Evolutionary conservation across 2,888 invertebrate species (phyloP).

Genomic region (Eupsilia transversa): DNA sequence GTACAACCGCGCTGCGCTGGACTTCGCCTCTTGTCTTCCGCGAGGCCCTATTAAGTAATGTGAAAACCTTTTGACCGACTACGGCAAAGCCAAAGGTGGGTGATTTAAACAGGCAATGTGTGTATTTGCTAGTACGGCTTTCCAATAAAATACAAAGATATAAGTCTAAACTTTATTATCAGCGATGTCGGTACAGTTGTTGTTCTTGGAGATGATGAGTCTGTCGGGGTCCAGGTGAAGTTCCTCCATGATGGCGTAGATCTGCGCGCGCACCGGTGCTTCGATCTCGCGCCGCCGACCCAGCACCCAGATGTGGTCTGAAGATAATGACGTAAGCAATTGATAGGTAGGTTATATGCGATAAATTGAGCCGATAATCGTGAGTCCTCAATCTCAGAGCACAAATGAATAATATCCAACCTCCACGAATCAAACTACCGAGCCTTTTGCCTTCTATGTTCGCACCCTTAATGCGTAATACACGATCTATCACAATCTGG

Average conservation of each 20-base stretch:
- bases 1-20: neutral
- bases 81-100: too few relatives aligned
- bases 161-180: conserved; percentile 55
- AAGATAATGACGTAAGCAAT: neutral
- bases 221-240: conserved; percentile 92
- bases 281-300: conserved; percentile 92
- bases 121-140: too few relatives aligned
- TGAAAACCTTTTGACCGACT: too few relatives aligned
- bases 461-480: too few relatives aligned
- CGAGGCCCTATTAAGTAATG: too few relatives aligned
- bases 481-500: too few relatives aligned
- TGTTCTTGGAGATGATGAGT: conserved; percentile 93
- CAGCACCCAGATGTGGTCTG: conserved; percentile 94
- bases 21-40: too few relatives aligned
- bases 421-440: too few relatives aligned
- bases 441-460: too few relatives aligned
- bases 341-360: neutral
- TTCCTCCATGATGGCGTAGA: conserved; percentile 91
- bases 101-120: too few relatives aligned
- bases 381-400: neutral
- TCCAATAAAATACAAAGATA: conserved; percentile 21
- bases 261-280: conserved; percentile 91
- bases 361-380: neutral
- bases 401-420: neutral
- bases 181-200: conserved; percentile 88